Evolutionary conservation across 2,797 vertebrate genomes (phyloP).

Genomic region (Chelmon rostratus): DNA sequence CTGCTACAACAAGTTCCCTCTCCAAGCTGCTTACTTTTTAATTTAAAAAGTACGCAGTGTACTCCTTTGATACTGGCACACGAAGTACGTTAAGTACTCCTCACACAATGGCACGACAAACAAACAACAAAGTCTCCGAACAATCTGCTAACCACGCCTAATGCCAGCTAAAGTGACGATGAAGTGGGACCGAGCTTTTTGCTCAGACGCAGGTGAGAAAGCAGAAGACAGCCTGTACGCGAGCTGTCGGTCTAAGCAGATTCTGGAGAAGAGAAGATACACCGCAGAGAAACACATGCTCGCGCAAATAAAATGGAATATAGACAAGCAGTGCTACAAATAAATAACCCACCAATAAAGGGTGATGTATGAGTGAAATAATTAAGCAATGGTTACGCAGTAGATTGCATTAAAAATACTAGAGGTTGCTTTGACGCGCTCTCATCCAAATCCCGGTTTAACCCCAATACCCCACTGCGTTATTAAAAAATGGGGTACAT

Average conservation of each 20-base stretch:
- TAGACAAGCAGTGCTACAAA: not conserved
- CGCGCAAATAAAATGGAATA: not conserved
- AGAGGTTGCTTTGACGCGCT: not conserved
- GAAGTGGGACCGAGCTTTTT: conserved; percentile 21
- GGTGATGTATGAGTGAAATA: conserved; percentile 24
- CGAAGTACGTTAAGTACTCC: conserved; percentile 3
- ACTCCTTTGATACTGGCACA: conserved; percentile 7
- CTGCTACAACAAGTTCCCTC: conserved; percentile 7
- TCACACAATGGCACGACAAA: conserved; percentile 15
- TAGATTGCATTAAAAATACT: conserved; percentile 29
- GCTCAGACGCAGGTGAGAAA: conserved; percentile 10
- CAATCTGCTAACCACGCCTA: conserved; percentile 8
- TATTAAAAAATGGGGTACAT: conserved; percentile 57
- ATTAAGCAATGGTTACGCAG: conserved; percentile 40
- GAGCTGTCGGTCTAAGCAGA: conserved; percentile 2
- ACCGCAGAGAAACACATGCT: not conserved
- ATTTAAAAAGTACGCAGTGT: conserved; percentile 34
- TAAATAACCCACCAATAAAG: not conserved
- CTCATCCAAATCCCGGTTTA: conserved; percentile 74
- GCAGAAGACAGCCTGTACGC: conserved; percentile 3
- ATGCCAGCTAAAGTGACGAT: conserved; percentile 9
- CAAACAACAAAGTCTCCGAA: conserved; percentile 30
- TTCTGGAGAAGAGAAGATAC: conserved; percentile 4
- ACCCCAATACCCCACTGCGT: conserved; percentile 67
- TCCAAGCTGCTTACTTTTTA: conserved; percentile 6